phyloP scores from a whole-genome alignment of 1,140 invertebrate genomes.

The Campodea augens region DNA sequence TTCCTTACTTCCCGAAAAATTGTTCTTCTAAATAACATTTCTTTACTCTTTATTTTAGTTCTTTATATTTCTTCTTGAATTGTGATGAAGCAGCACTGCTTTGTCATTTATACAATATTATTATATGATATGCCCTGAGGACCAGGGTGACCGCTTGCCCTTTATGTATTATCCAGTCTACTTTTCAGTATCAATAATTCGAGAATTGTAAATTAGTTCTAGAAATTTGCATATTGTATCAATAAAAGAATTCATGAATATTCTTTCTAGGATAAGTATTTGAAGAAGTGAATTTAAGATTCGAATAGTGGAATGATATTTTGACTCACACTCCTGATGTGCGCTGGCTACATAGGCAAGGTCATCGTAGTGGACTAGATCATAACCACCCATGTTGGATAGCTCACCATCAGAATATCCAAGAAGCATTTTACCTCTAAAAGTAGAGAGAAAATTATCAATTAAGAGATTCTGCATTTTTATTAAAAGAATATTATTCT shows the following conservation, averaged over 20 bases:
- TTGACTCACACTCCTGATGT: constrained; percentile 88
- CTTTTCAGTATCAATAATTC: no score
- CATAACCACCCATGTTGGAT: constrained; percentile 82
- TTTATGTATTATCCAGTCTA: no score
- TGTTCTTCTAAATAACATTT: constrained; percentile 1
- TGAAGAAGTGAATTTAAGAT: not conserved
- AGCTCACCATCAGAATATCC: constrained; percentile 85
- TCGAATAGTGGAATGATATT: not conserved
- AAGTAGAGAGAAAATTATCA: constrained; percentile 20
- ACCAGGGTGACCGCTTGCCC: no score
- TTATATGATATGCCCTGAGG: constrained; percentile 2
- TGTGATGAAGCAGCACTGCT: constrained; percentile 8
- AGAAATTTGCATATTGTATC: constrained; percentile 1
- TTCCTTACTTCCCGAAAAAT: no score
- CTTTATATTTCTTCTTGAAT: constrained; percentile 3
- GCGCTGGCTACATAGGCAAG: constrained; percentile 93
- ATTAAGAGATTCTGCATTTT: no score
- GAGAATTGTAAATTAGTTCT: no score
- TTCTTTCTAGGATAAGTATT: not conserved
- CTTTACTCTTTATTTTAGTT: not conserved
- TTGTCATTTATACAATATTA: constrained; percentile 4
- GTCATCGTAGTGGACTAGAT: constrained; percentile 93
- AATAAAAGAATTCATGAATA: no score
- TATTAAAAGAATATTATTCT: no score
- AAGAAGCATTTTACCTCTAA: constrained; percentile 79